Evolutionary conservation across 2,113 vertebrate species (phyloP).

Genomic region (Coturnix japonica): DNA sequence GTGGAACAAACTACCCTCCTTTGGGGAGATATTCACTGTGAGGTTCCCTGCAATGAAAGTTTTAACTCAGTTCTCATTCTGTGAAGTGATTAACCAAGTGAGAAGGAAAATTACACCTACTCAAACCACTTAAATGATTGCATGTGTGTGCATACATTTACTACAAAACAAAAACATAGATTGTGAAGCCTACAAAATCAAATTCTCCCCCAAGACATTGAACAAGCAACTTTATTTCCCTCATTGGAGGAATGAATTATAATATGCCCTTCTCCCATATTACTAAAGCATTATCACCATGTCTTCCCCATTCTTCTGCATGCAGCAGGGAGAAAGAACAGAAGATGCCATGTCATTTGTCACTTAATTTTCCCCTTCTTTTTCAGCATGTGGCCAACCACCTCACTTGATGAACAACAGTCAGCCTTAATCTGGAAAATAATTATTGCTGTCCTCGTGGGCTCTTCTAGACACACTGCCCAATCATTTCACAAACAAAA

Average conservation of each 20-base stretch:
- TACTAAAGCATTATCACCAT: fast-evolving
- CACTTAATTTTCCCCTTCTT: not conserved
- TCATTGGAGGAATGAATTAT: not conserved
- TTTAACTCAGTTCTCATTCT: not conserved
- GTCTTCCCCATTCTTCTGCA: not conserved
- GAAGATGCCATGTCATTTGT: not conserved
- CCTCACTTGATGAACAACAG: not conserved
- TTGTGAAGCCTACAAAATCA: not conserved
- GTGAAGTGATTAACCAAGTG: not conserved
- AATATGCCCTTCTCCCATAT: not conserved
- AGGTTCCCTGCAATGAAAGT: slow-evolving; percentile 22
- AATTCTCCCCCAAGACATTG: not conserved
- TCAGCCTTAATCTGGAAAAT: not conserved
- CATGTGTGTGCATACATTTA: not conserved
- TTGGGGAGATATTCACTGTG: slow-evolving; percentile 18
- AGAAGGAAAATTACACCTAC: slow-evolving; percentile 18
- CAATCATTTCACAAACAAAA: not conserved
- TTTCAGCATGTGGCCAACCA: not conserved
- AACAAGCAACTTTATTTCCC: not conserved
- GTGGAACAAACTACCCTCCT: slow-evolving; percentile 40
- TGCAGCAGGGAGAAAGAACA: not conserved
- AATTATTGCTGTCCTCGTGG: not conserved
- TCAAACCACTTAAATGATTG: not conserved
- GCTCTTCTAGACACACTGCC: not conserved
- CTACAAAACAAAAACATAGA: not conserved